These are phyloP conservation scores for Sebastes steindachneri DNA, from an alignment of 2,797 vertebrate species.

Conservation along the genomic window DNA sequence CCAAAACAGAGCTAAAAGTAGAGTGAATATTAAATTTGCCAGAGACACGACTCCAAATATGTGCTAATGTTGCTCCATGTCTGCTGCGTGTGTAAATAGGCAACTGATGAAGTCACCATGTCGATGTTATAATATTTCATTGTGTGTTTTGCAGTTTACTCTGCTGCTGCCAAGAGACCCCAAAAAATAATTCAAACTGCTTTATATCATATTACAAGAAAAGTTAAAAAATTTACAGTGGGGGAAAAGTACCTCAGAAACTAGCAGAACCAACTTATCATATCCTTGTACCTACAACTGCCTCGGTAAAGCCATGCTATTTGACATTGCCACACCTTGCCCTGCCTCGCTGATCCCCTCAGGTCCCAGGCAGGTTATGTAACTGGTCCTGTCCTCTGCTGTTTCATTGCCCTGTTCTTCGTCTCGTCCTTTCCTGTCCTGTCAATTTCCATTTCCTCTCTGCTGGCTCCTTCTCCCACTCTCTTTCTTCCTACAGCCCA, in stretches of 20 bases:
- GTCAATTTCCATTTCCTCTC: slow-evolving; percentile 1
- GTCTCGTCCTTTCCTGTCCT: neutral
- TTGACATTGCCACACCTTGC: neutral
- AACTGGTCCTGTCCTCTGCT: slow-evolving; percentile 36
- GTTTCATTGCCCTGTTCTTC: slow-evolving; percentile 6
- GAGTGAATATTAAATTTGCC: too few relatives aligned
- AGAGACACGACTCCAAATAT: too few relatives aligned
- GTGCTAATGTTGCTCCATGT: too few relatives aligned
- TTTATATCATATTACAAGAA: neutral
- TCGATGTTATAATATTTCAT: neutral
- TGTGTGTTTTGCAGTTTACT: neutral
- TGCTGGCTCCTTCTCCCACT: neutral
- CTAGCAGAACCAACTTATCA: neutral
- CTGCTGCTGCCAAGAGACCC: neutral
- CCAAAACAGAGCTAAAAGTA: too few relatives aligned
- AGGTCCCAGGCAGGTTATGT: slow-evolving; percentile 23
- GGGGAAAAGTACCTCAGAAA: neutral
- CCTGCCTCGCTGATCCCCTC: neutral
- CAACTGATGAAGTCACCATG: neutral
- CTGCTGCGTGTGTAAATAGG: neutral
- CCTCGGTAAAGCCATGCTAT: neutral
- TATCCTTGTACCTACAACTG: neutral
- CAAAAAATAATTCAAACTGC: neutral
- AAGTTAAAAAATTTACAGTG: neutral
- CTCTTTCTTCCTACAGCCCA: neutral